Base-by-base conservation (phyloP, 2,888 invertebrate genomes). In the Antheraea yamamai region DNA sequence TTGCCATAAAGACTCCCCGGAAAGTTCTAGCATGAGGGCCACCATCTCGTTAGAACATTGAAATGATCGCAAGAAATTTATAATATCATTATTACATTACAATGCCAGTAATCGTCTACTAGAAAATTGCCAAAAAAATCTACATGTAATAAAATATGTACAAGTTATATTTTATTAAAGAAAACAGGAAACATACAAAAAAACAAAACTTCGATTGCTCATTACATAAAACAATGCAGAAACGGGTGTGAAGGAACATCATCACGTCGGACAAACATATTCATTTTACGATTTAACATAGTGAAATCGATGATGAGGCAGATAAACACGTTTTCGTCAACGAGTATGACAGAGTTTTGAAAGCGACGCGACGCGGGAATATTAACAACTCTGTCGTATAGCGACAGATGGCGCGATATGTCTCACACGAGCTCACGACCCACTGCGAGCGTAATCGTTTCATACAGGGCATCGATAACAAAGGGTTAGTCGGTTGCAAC, bases 321-420 rank as follows among this genome's bases (percentile, higher is more conserved):
- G 70, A 70, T 70, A 70, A 70, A 39, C 70, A 70, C 70, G 70
- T 70, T 70, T 39, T 39, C 70, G 70, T 70, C 39, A 70, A 70
- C 35, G 20, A 70, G 39, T 4, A 39, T 20, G 39, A 70, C 23
- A 70, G 26, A 66, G 64, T 26, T 66, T 66, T 66, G 70, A 39
- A 70, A 35, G n/a, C 70, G 70, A 70, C n/a, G 39, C 39, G n/a
- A 70, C 70, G 39, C 39, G 39, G 20, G 70, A 39, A 70, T 70
- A 39, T 39, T 70, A 39, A 39, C 70, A n/a, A n/a, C 39, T 39
- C 20, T 3, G 70, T 39, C 70, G 23, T 10, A 35, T 30, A 6
- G 70, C 70, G 39, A 70, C 70, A 70, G 70, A 70, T 70, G 70
- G 39, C 70, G 70, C 39, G n/a, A 39, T 39, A 39, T 10, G 39